Base-by-base conservation (phyloP, 2,888 invertebrate species). In the Nomada flava region DNA sequence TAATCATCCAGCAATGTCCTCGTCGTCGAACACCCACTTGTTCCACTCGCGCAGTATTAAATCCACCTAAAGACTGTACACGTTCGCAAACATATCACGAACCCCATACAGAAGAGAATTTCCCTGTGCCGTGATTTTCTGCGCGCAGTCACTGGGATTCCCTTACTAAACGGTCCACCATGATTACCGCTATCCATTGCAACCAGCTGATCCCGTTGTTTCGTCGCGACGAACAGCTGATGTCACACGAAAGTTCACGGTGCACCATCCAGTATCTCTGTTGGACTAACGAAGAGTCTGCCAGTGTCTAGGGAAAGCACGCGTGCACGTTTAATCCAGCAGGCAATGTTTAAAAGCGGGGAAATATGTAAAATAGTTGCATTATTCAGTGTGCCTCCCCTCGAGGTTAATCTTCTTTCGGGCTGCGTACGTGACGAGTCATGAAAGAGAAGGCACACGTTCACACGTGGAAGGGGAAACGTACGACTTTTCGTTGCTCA, bases 391-490 rank as follows among this genome's bases (percentile, higher is more conserved):
- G 76, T 15, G 23, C 13, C 23, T 63, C 23, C 70, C 36, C 55
- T 57, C 62, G 55, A 57, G 57, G 71, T 76, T 63, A 76, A 76
- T 76, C 63, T 71, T 71, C 71, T 70, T 71, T 10, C 76, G 50
- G 20, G 7, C 36, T 50, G 63, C 76, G 64, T 71, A 42, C 63
- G 36, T 47, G 29, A 0, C 29, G 47, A 63, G 36, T 62, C 62
- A 53, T 47, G 50, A 75, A 60, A 42, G 59, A 74, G 67, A 60
- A 44, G 60, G 68, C 29, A 7, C 52, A 62, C 29, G 53, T 29
- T n/a, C 23, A 23, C 23, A 23, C 44, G 42, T 20, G 76, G 23
- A 76, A 47, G 23, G 36, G 55, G 55, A 55, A 67, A 29, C 47
- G 47, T 47, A 47, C 47, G 36, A 52, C 15, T 65, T 65, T 52